These are phyloP conservation scores for Agelas oroides DNA, from an alignment of 37 sponge, comb jelly and placozoan genomes.

Conservation along the genomic window DNA sequence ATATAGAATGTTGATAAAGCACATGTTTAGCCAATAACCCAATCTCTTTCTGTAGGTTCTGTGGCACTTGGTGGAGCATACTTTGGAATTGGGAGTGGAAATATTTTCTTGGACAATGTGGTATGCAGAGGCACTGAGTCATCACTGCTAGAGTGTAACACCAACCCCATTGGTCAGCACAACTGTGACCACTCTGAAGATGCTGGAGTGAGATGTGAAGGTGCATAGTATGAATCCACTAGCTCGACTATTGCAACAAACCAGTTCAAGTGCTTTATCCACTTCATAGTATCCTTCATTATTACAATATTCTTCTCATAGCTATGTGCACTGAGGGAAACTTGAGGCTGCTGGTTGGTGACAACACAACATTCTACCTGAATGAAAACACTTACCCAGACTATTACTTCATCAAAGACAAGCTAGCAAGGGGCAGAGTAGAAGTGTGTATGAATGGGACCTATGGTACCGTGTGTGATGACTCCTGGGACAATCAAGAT, in stretches of 20 bases:
- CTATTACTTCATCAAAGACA: slow-evolving; percentile 22
- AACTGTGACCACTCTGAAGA: slow-evolving; percentile 31
- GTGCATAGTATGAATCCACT: no score
- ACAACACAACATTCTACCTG: not conserved
- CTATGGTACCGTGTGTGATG: slow-evolving; percentile 35
- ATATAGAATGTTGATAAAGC: no score
- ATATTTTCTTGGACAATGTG: slow-evolving; percentile 52
- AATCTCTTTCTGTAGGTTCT: no score
- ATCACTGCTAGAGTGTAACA: slow-evolving; percentile 33
- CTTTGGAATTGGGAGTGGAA: not conserved
- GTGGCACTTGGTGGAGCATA: no score
- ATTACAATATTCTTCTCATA: no score
- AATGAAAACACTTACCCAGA: not conserved
- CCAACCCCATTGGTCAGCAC: slow-evolving; percentile 23
- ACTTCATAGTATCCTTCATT: no score
- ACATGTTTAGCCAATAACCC: no score
- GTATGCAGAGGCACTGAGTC: slow-evolving; percentile 56
- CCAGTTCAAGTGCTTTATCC: no score
- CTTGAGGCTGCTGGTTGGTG: slow-evolving; percentile 13
- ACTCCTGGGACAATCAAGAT: slow-evolving; percentile 17
- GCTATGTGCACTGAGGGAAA: not conserved
- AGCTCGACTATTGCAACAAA: no score
- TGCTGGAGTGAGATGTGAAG: slow-evolving; percentile 52
- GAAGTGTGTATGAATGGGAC: slow-evolving; percentile 25
- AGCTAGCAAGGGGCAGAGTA: slow-evolving; percentile 27